Evolutionary conservation across 2,113 vertebrate genomes (phyloP).

Genomic region (Aramus guarauna): DNA sequence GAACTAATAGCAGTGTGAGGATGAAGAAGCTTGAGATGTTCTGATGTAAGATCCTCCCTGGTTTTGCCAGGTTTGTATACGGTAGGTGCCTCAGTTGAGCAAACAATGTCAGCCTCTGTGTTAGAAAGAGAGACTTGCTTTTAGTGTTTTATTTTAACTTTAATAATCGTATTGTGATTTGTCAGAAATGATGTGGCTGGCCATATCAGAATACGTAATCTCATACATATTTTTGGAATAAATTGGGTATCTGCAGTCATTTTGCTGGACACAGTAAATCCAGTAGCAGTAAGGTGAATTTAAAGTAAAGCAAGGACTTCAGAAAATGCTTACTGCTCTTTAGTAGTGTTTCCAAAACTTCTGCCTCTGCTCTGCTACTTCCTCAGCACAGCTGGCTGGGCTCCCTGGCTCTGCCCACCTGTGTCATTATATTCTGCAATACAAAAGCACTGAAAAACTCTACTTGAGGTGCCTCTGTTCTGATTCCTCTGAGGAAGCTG

Average conservation of each 20-base stretch:
- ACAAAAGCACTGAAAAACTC: neutral
- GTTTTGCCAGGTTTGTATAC: neutral
- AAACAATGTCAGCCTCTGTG: neutral
- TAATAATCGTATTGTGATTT: neutral
- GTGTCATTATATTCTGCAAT: neutral
- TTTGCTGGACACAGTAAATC: neutral
- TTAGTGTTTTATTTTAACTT: conserved; percentile 27
- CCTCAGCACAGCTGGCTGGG: neutral
- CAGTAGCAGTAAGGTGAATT: neutral
- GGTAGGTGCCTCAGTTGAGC: neutral
- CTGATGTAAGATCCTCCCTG: neutral
- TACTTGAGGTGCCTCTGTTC: neutral
- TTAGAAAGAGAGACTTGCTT: neutral
- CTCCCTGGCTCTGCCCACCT: neutral
- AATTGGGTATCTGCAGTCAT: neutral
- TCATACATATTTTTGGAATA: neutral
- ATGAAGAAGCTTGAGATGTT: neutral
- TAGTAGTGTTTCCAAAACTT: neutral
- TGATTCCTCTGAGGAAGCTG: neutral
- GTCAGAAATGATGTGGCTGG: neutral
- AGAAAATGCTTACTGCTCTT: neutral
- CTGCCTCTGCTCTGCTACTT: neutral
- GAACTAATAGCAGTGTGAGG: neutral
- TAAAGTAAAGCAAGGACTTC: neutral
- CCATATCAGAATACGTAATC: neutral